phyloP scores from a whole-genome alignment of 2,888 invertebrate species.

The Pecten maximus region DNA sequence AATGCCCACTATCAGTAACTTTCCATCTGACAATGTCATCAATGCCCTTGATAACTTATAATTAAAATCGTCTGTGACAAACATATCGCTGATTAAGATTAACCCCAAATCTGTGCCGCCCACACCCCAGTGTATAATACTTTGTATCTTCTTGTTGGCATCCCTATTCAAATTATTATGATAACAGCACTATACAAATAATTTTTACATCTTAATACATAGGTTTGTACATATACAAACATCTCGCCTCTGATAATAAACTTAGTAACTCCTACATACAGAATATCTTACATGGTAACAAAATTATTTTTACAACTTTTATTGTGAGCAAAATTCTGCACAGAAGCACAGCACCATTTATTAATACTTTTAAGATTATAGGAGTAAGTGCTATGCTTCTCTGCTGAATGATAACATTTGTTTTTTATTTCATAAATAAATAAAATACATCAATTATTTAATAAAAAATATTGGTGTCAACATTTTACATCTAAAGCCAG shows the following conservation, averaged over 20 bases:
- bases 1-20: neutral
- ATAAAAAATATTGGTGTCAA: neutral
- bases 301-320: neutral
- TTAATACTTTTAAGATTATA: constrained; percentile 26
- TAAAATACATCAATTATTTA: constrained; percentile 21
- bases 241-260: constrained; percentile 28
- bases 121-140: neutral
- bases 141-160: constrained; percentile 16
- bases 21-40: neutral
- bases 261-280: neutral
- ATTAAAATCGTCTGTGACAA: too few relatives aligned
- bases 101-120: neutral
- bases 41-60: neutral
- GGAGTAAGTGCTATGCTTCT: neutral
- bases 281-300: constrained; percentile 8
- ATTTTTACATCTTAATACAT: neutral
- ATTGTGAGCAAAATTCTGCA: neutral
- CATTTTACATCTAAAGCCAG: neutral
- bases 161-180: neutral
- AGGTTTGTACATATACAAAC: too few relatives aligned
- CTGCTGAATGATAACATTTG: constrained; percentile 1
- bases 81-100: neutral
- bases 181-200: constrained; percentile 6
- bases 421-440: constrained; percentile 10
- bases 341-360: constrained; percentile 1